Base-by-base conservation (phyloP, 2,113 vertebrate genomes). In the Epinephelus lanceolatus region DNA sequence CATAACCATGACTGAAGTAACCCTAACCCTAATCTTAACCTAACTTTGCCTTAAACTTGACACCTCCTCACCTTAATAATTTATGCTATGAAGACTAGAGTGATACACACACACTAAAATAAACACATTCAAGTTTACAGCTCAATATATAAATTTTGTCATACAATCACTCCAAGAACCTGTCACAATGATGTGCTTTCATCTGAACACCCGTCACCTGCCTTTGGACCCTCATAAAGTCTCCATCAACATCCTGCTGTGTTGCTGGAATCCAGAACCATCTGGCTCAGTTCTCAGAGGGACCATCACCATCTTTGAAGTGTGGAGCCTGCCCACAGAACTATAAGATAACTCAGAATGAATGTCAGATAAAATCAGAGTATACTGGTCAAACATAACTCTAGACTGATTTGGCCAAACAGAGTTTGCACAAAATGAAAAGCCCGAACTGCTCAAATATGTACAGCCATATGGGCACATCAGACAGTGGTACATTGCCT, bases 271-370 rank as follows among this genome's bases (percentile, higher is more conserved):
- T 67, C 52, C 17, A 55, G 37, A 60, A 30, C 33, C 72, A 80
- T 90, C 80, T 84, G 81, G 81, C 68, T 79, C 71, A 30, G 27
- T 76, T 84, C 74, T 81, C 49, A 49, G 27, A 79, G 57, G 21
- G 76, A 79, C 65, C 63, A 77, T 55, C 76, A 56, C 15, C 59
- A 56, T 30, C 53, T 82, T 53, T 79, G 57, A 68, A 69, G 62
- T 69, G 63, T 56, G 23, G 52, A 65, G 27, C 40, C 37, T 66
- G 37, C 57, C 10, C 15, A 11, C 53, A 86, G 23, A 78, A 65
- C 33, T 25, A 42, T 59, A 51, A 51, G 37, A 55, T 42, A 60
- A 49, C 37, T 62, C 11, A 13, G 65, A 67, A 67, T 74, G n/a
- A 75, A 72, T 57, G 40, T 77, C 66, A 62, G 56, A 40, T 69